Conservation (phyloP, 1,140 invertebrate species). For the Physella acuta region DNA sequence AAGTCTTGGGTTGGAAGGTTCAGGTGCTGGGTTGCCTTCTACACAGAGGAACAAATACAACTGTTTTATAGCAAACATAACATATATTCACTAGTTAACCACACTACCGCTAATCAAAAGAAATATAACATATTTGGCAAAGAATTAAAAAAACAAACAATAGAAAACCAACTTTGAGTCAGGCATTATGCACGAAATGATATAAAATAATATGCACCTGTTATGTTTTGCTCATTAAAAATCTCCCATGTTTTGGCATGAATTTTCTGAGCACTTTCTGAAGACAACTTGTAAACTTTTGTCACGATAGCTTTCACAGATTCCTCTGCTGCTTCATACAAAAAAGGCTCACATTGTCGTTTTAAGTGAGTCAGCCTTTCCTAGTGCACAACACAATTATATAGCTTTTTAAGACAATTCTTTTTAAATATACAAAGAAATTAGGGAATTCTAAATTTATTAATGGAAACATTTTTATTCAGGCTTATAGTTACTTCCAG, state of each 20-base stretch:
- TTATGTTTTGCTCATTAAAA: slow-evolving; percentile 74
- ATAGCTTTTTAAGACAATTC: no score
- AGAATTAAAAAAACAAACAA: no score
- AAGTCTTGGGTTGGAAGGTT: slow-evolving; percentile 67
- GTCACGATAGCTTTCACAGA: slow-evolving; percentile 94
- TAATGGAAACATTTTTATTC: background rate
- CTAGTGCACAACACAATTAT: no score
- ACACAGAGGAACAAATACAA: no score
- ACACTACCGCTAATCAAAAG: no score
- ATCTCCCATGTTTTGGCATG: slow-evolving; percentile 82
- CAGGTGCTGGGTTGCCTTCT: slow-evolving; percentile 41
- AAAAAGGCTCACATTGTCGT: slow-evolving; percentile 90
- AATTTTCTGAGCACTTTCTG: slow-evolving; percentile 88
- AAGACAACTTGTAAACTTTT: slow-evolving; percentile 90
- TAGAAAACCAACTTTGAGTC: no score
- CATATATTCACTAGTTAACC: no score
- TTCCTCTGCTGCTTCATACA: slow-evolving; percentile 88
- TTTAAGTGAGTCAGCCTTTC: slow-evolving; percentile 66
- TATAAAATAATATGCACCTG: slow-evolving; percentile 40
- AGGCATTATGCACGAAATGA: no score
- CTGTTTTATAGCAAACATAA: no score
- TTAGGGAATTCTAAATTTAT: no score
- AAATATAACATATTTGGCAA: no score
- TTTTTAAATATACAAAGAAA: no score
- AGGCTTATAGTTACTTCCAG: background rate